Percentiles rank a stretch among this genome's conserved stretches.
Conservation (phyloP, 2,888 invertebrate genomes). For the Leptopterna dolabrata region DNA sequence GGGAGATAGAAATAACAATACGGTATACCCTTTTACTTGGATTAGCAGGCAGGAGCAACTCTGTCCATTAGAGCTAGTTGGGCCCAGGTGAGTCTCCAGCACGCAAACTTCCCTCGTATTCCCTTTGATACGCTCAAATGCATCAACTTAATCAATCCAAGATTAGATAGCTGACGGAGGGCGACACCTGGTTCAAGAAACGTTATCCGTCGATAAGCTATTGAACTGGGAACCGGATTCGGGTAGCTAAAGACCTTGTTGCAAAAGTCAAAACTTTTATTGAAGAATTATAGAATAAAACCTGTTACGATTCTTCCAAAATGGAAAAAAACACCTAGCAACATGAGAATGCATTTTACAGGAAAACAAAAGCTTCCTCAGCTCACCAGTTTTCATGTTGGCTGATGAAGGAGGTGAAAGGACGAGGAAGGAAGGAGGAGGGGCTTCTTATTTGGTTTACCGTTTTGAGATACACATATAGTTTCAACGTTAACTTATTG, state of each 20-base stretch:
- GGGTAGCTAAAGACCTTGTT: not conserved
- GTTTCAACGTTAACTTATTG: too few relatives aligned
- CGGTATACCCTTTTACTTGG: not conserved
- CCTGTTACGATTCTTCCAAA: too few relatives aligned
- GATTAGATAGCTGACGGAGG: constrained; percentile 18
- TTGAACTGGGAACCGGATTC: not conserved
- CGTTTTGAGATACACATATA: too few relatives aligned
- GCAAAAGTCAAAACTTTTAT: too few relatives aligned
- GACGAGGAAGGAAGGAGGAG: too few relatives aligned
- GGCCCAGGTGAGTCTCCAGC: not conserved
- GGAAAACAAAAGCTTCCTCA: too few relatives aligned
- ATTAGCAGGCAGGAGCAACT: not conserved
- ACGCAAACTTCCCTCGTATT: not conserved
- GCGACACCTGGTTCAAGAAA: not conserved
- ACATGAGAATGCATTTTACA: too few relatives aligned
- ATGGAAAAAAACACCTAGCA: too few relatives aligned
- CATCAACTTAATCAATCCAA: constrained; percentile 35
- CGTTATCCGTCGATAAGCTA: not conserved
- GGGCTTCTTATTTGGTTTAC: too few relatives aligned
- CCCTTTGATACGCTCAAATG: not conserved
- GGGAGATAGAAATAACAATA: not conserved
- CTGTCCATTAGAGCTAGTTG: not conserved
- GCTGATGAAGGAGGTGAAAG: too few relatives aligned
- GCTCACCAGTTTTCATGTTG: too few relatives aligned
- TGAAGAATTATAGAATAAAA: too few relatives aligned